phyloP scores from a whole-genome alignment of 2,888 invertebrate genomes.

The Aromia moschata region DNA sequence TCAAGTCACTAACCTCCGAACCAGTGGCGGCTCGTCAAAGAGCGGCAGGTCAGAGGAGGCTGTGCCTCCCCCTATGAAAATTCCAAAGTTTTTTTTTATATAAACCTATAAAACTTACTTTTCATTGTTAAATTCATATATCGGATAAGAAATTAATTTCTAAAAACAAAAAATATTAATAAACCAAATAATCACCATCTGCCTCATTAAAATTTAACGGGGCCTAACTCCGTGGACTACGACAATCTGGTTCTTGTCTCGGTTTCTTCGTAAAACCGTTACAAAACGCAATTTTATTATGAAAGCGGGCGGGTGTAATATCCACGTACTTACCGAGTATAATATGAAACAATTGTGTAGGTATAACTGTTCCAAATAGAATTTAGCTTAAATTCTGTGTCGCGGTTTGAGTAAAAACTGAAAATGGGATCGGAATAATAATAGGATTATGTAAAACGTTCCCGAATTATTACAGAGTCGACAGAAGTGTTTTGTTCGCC shows the following conservation, averaged over 20 bases:
- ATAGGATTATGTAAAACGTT: slow-evolving; percentile 26
- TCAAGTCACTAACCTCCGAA: too few species aligned
- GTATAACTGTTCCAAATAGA: slow-evolving; percentile 4
- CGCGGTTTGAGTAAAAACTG: slow-evolving; percentile 20
- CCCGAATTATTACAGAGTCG: slow-evolving; percentile 19
- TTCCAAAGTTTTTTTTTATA: too few species aligned
- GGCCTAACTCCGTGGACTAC: not conserved
- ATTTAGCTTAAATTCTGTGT: slow-evolving; percentile 12
- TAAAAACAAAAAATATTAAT: too few species aligned
- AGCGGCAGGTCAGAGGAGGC: too few species aligned
- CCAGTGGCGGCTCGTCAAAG: too few species aligned
- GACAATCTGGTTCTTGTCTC: not conserved
- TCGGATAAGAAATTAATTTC: too few species aligned
- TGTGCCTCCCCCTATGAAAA: too few species aligned
- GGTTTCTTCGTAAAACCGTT: not conserved
- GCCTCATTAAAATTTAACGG: not conserved
- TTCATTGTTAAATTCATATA: too few species aligned
- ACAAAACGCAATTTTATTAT: not conserved
- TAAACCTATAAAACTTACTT: too few species aligned
- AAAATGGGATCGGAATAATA: slow-evolving; percentile 23
- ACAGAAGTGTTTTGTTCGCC: slow-evolving; percentile 9
- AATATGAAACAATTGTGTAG: slow-evolving; percentile 11
- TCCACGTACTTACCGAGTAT: not conserved
- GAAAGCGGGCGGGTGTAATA: not conserved
- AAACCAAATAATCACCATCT: too few species aligned